Evolutionary conservation across 2,797 vertebrate genomes (phyloP), one percentile per base, ranked within the genome.

Genomic region (Pitangus sulphuratus): DNA sequence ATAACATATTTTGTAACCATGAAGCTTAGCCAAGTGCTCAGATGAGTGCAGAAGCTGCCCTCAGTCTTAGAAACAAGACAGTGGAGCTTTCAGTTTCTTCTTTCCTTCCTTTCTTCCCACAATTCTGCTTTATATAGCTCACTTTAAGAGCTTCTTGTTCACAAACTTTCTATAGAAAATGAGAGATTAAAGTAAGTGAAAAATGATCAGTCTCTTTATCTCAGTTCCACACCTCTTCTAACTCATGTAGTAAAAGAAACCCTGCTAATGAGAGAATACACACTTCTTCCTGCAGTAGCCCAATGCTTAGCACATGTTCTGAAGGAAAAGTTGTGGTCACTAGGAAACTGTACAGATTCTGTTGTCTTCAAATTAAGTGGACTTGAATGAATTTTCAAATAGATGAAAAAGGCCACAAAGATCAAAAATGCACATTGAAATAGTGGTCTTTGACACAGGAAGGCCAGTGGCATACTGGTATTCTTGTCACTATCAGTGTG

Each of bases 171-270:
- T 50, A 11, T 8, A 66, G 39, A 70, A 78, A 84, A 61, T 14
- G 26, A 56, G 39, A 70, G 19, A 64, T 11, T 45, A 53, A 45
- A 81, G 31, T n/a, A 48, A 72, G 3, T 45, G 42, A 61, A 35
- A 74, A 72, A 61, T n/a, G 4, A 30, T 51, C 30, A 48, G 0
- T 56, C 10, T 40, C 39, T 51, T 86, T 7, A 21, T 72, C 31
- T 53, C 25, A 42, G 14, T 71, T 53, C 37, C 14, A 25, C 48
- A 17, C 5, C 2, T 14, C 4, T 65, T 64, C 70, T 72, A 44
- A 15, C 10, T 37, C 0, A 0, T 21, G 28, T n/a, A 48, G 12
- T 5, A 16, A 26, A 78, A 53, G 54, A 64, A 66, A 7, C 31
- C 3, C 12, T 24, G 22, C 30, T 51, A 5, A 12, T 37, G 45